Conservation (phyloP, 1,140 invertebrate genomes). For the Globodera rostochiensis region DNA sequence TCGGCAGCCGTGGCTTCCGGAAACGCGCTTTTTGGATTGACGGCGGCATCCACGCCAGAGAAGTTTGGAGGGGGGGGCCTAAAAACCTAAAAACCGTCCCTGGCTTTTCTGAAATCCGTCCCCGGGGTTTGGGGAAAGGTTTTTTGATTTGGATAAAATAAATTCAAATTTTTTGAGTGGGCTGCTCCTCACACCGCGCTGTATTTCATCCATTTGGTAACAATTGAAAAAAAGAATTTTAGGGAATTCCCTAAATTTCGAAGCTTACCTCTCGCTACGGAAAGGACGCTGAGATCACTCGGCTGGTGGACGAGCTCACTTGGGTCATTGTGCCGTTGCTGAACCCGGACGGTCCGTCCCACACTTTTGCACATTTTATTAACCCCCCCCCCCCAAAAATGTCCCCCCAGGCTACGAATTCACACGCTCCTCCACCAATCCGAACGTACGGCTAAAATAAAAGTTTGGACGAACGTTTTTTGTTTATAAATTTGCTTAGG, state of each 20-base stretch:
- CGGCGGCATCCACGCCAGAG: conserved; percentile 58
- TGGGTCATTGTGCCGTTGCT: conserved; percentile 73
- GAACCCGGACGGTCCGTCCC: conserved; percentile 73
- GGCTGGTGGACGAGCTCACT: conserved; percentile 65
- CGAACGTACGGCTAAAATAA: conserved; percentile 50
- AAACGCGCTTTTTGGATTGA: conserved; percentile 65
- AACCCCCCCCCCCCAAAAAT: not conserved
- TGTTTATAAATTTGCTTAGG: conserved; percentile 2
- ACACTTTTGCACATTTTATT: conserved; percentile 69
- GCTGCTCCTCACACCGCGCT: conserved; percentile 63
- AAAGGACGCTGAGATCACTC: conserved; percentile 61
- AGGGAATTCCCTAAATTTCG: conserved; percentile 5
- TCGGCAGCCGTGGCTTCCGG: conserved; percentile 48
- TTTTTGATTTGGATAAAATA: too few species aligned
- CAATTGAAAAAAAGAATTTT: conserved; percentile 4
- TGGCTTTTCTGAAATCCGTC: too few species aligned
- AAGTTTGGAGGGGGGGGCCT: not conserved
- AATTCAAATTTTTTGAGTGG: conserved; percentile 45
- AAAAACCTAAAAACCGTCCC: too few species aligned
- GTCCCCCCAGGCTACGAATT: conserved; percentile 60
- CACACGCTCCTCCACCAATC: conserved; percentile 63
- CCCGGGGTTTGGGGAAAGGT: too few species aligned
- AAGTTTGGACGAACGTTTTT: not conserved
- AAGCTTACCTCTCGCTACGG: conserved; percentile 63
- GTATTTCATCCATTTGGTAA: conserved; percentile 64